Base-by-base conservation (phyloP, 1,140 invertebrate species). In the Zaprionus ghesquierei region DNA sequence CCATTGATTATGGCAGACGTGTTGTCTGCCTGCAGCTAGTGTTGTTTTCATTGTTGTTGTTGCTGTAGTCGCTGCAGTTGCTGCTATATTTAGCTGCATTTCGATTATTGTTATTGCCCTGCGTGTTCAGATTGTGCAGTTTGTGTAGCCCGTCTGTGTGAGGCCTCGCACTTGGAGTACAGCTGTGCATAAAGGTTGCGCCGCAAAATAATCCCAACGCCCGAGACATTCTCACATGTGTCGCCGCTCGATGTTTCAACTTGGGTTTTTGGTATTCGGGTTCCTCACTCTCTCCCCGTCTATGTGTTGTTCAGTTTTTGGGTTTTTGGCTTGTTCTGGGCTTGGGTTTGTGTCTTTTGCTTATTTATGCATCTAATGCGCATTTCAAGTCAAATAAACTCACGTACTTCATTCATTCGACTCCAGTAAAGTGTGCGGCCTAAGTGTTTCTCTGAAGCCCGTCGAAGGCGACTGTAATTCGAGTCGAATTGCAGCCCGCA, bases 201-300 rank as follows among this genome's bases (percentile, higher is more conserved):
- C 81, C 81, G 69, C 81, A 87, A 62, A 87, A 87, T 86, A 86
- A 86, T 86, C 82, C 82, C 82, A 87, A 68, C 58, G 62, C 27
- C 54, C 72, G 65, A n/a, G 55, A 33, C 69, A 87, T 87, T 87
- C 79, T 79, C 82, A 86, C 82, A 86, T 82, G 69, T 82, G 82
- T 85, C 58, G 44, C 44, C 58, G 29, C 61, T 49, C 27, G 0
- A 29, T 9, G 8, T 29, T 33, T 20, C 49, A 2, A n/a, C 20
- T 50, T 61, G 41, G 25, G 25, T 61, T 61, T 62, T 33, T 22
- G 15, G 18, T 31, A 38, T 23, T 27, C 25, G 9, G 8, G n/a
- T n/a, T n/a, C n/a, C n/a, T n/a, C n/a, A n/a, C n/a, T n/a, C n/a
- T n/a, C n/a, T n/a, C n/a, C n/a, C n/a, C n/a, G n/a, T n/a, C n/a